Percentiles rank a stretch among this genome's conserved stretches.
phyloP scores from a whole-genome alignment of 2,797 vertebrate genomes.

The Eurystomus glaucurus region DNA sequence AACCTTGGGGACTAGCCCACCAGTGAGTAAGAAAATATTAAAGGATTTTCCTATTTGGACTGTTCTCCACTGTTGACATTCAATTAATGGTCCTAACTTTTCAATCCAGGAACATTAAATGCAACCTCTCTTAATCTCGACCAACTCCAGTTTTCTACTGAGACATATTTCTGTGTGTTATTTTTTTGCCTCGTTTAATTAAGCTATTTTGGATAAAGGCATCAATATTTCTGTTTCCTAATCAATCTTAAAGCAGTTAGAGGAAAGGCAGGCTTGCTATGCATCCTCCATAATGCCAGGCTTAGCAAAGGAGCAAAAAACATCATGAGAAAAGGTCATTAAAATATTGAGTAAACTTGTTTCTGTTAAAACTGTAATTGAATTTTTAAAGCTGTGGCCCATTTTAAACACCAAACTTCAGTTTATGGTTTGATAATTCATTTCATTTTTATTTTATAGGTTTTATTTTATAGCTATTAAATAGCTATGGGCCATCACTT shows the following conservation, averaged over 20 bases:
- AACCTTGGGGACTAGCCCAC: neutral
- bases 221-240: constrained; percentile 67
- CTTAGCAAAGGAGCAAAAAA: constrained; percentile 25
- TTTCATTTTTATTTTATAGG: constrained; percentile 72
- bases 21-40: neutral
- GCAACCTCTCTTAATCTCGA: constrained; percentile 3
- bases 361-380: constrained; percentile 67
- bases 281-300: neutral
- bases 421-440: constrained; percentile 72
- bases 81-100: neutral
- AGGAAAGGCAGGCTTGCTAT: constrained; percentile 10
- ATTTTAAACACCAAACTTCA: constrained; percentile 66
- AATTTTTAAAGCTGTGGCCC: constrained; percentile 37
- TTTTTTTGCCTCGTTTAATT: constrained; percentile 61
- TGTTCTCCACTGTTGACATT: neutral
- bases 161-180: neutral
- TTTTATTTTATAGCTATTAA: constrained; percentile 74
- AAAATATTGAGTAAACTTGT: constrained; percentile 66
- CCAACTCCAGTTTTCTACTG: constrained; percentile 36
- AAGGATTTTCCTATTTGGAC: neutral
- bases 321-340: constrained; percentile 32
- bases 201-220: constrained; percentile 68
- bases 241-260: constrained; percentile 72
- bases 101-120: neutral
- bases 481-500: constrained; percentile 63